phyloP scores from a whole-genome alignment of 2,797 vertebrate genomes.

The Microctenopoma lineatum region DNA sequence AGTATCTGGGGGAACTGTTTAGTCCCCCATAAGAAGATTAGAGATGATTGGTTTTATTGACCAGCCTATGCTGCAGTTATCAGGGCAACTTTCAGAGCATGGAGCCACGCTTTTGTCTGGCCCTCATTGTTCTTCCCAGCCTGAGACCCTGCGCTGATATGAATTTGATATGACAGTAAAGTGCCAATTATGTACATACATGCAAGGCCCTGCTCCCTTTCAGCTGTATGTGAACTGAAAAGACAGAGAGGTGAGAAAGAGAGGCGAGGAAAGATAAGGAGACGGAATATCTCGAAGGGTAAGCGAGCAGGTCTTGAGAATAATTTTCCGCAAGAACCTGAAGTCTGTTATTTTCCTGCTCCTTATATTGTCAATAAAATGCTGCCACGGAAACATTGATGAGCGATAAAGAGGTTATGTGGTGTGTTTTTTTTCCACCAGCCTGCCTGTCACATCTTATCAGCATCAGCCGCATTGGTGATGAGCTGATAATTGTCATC shows the following conservation, averaged over 20 bases:
- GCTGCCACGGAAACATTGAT: slow-evolving; percentile 36
- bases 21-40: slow-evolving; percentile 80
- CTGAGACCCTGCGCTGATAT: slow-evolving; percentile 72
- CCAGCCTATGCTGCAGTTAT: slow-evolving; percentile 81
- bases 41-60: slow-evolving; percentile 87
- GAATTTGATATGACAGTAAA: slow-evolving; percentile 86
- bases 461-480: slow-evolving; percentile 51
- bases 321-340: slow-evolving; percentile 52
- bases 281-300: slow-evolving; percentile 51
- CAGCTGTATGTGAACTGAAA: slow-evolving; percentile 48
- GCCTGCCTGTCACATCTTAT: slow-evolving; percentile 58
- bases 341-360: slow-evolving; percentile 59
- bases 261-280: slow-evolving; percentile 52
- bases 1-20: slow-evolving; percentile 73
- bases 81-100: slow-evolving; percentile 69
- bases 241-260: slow-evolving; percentile 52
- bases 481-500: slow-evolving; percentile 45
- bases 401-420: slow-evolving; percentile 55
- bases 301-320: slow-evolving; percentile 34
- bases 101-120: slow-evolving; percentile 74
- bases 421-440: slow-evolving; percentile 26
- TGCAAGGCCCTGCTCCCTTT: slow-evolving; percentile 66
- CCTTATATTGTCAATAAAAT: slow-evolving; percentile 64
- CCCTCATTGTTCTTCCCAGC: slow-evolving; percentile 71
- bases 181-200: slow-evolving; percentile 82